Evolutionary conservation across 2,113 vertebrate genomes (phyloP).

Genomic region (Hippocampus barbouri): DNA sequence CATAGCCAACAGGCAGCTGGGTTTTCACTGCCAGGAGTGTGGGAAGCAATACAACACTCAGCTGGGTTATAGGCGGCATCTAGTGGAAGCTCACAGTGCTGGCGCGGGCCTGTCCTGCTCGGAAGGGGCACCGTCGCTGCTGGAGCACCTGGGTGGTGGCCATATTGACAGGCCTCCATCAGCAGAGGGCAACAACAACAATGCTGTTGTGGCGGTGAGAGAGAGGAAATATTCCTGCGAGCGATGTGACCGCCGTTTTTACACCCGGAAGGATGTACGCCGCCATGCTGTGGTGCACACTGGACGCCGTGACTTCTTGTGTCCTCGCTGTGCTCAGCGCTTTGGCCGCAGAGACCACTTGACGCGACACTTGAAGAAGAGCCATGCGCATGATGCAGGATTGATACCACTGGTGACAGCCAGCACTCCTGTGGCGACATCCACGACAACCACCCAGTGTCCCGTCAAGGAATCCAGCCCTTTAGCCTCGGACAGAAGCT

Average conservation of each 20-base stretch:
- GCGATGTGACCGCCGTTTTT: slow-evolving; percentile 91
- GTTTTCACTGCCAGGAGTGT: slow-evolving; percentile 88
- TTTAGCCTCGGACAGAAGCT: slow-evolving; percentile 73
- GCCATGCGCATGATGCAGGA: slow-evolving; percentile 87
- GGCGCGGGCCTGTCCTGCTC: slow-evolving; percentile 81
- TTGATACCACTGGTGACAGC: slow-evolving; percentile 77
- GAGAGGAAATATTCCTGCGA: slow-evolving; percentile 94
- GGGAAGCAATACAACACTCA: slow-evolving; percentile 97
- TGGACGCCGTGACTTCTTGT: slow-evolving; percentile 91
- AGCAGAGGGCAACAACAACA: slow-evolving; percentile 38
- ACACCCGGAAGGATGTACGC: slow-evolving; percentile 92
- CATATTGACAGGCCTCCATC: slow-evolving; percentile 83
- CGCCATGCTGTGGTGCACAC: slow-evolving; percentile 95
- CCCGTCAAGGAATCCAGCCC: slow-evolving; percentile 85
- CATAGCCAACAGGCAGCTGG: slow-evolving; percentile 80
- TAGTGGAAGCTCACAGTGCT: slow-evolving; percentile 71
- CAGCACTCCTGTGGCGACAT: slow-evolving; percentile 70
- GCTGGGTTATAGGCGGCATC: slow-evolving; percentile 87
- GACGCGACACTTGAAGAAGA: slow-evolving; percentile 95
- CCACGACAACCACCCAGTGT: slow-evolving; percentile 71
- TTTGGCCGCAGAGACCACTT: slow-evolving; percentile 94
- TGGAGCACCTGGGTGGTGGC: slow-evolving; percentile 84
- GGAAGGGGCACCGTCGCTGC: slow-evolving; percentile 82
- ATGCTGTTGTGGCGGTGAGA: slow-evolving; percentile 69
- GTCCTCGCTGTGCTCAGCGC: slow-evolving; percentile 90